These are phyloP conservation scores for Lucinisca nassula DNA, from an alignment of 2,888 invertebrate species.

Conservation along the genomic window DNA sequence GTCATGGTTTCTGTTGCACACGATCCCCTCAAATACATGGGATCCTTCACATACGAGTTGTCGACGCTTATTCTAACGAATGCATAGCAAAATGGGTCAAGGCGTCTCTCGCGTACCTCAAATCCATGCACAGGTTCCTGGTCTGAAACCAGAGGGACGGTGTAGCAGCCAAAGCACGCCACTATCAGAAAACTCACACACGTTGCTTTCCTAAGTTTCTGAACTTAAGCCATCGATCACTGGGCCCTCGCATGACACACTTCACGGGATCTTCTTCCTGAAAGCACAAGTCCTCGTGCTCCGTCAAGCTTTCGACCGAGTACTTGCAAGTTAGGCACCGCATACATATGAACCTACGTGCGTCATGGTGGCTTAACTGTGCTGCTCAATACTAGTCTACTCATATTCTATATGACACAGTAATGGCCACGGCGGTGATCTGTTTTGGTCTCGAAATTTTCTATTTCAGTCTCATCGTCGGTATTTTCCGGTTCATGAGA, in stretches of 20 bases:
- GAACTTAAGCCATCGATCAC: neutral
- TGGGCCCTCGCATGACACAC: neutral
- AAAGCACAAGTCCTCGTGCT: neutral
- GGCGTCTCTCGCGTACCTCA: neutral
- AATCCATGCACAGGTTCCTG: neutral
- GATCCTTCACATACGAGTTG: neutral
- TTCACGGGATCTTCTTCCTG: neutral
- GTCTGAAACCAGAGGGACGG: neutral
- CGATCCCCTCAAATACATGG: neutral
- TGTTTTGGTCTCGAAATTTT: neutral
- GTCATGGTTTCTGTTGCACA: neutral
- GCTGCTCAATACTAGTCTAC: neutral
- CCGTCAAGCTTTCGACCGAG: neutral
- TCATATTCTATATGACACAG: slow-evolving; percentile 12
- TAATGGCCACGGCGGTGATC: neutral
- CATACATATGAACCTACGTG: neutral
- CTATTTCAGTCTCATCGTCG: too few species aligned
- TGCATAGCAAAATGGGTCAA: neutral
- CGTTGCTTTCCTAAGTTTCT: slow-evolving; percentile 6
- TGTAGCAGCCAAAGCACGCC: slow-evolving; percentile 2
- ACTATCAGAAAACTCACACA: slow-evolving; percentile 20
- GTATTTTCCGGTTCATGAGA: too few species aligned
- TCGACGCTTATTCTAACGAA: slow-evolving; percentile 2
- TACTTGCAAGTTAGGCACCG: slow-evolving; percentile 1
- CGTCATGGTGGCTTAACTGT: neutral